A percentile compares a stretch with the other conserved stretches of the same genome.
Conservation (phyloP, 2,113 vertebrate genomes). For the Brachyhypopomus gauderio region DNA sequence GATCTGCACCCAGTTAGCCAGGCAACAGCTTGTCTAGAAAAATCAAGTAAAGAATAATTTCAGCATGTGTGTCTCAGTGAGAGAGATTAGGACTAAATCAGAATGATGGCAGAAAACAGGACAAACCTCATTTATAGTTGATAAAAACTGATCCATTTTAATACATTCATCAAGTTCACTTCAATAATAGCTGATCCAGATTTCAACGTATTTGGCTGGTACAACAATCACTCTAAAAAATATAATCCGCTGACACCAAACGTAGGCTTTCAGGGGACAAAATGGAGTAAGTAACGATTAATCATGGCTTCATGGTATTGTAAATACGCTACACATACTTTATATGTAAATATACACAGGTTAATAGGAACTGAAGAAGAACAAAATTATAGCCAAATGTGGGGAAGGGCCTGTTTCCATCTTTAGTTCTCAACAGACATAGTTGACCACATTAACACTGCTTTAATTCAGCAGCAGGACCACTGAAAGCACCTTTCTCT, state of each 20-base stretch:
- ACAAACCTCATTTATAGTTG: not conserved
- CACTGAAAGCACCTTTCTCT: not conserved
- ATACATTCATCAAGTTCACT: not conserved
- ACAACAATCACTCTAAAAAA: constrained; percentile 1
- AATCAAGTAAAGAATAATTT: not conserved
- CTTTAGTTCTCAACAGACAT: not conserved
- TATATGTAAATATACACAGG: not conserved
- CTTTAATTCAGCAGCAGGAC: not conserved
- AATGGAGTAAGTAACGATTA: constrained; percentile 10
- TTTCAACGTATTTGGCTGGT: not conserved
- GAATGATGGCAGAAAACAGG: not conserved
- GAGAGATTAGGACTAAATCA: not conserved
- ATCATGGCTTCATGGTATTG: not conserved
- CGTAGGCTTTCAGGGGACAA: not conserved
- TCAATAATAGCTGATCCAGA: not conserved
- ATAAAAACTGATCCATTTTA: not conserved
- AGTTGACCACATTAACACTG: not conserved
- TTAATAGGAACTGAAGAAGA: not conserved
- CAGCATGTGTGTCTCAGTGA: not conserved
- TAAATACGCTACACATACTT: constrained; percentile 5
- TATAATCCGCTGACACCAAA: not conserved
- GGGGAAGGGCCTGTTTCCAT: not conserved
- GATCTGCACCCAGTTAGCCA: no score
- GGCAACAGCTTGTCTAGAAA: no score
- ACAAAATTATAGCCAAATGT: not conserved